Percentiles rank a stretch among this genome's conserved stretches.
Conservation (phyloP, 2,797 vertebrate genomes). For the Delichon dasypus region DNA sequence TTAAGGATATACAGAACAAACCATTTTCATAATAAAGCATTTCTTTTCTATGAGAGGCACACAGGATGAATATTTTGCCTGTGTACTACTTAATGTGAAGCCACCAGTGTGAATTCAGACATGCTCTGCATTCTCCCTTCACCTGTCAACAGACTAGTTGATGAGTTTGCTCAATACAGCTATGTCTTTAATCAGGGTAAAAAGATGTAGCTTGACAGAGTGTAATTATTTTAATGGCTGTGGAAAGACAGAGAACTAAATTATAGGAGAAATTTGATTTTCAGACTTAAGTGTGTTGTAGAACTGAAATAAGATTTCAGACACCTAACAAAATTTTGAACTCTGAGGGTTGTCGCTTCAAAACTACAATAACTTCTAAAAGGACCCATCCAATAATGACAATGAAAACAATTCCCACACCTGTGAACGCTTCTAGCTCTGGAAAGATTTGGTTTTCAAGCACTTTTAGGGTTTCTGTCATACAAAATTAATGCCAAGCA, state of each 20-base stretch:
- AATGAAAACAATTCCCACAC: not conserved
- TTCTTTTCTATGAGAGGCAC: not conserved
- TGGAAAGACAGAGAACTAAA: not conserved
- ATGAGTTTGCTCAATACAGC: slow-evolving; percentile 13
- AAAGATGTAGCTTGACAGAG: not conserved
- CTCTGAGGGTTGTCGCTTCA: not conserved
- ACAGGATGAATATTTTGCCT: not conserved
- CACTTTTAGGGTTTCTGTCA: not conserved
- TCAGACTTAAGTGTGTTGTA: not conserved
- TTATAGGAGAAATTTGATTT: not conserved
- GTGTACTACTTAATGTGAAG: not conserved
- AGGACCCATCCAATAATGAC: not conserved
- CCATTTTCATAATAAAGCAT: not conserved
- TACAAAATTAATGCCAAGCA: not conserved
- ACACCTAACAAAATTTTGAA: not conserved
- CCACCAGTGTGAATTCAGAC: not conserved
- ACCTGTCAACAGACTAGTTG: not conserved
- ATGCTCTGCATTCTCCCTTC: not conserved
- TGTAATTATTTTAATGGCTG: slow-evolving; percentile 14
- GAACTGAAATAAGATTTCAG: not conserved
- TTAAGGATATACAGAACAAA: not conserved
- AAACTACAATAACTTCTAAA: not conserved
- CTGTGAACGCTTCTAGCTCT: not conserved
- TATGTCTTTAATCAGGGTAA: not conserved
- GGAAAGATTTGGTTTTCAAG: not conserved